Evolutionary conservation across 2,113 vertebrate genomes (phyloP), one percentile per base, ranked within the genome.

Genomic region (Pseudopodoces humilis): DNA sequence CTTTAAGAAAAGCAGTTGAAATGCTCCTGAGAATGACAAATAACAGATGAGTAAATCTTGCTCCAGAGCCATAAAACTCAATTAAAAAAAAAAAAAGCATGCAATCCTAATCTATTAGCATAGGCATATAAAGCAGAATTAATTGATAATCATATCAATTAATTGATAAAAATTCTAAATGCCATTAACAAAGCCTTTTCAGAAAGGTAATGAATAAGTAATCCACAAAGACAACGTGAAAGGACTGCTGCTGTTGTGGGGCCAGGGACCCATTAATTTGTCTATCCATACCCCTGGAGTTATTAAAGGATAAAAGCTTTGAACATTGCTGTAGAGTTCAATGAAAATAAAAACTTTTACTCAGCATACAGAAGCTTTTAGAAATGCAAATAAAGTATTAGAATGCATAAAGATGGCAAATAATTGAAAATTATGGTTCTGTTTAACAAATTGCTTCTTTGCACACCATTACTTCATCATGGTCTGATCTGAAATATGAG

Each of bases 21-120:
- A 93, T 60, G 64, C 35, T 94, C 96, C 94, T 94, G 90, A 93
- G 96, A 93, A 96, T 75, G 88, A 94, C 83, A 96, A 96, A 88
- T 77, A 92, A 94, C 39, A 90, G 86, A 67, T 87, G 53, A 92
- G 58, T 93, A 84, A 93, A 83, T 64, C 72, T 91, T 88, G 83
- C 56, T 84, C 30, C 83, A 92, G 69, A 92, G 37, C 44, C 83
- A 68, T 18, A 67, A 9, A 95, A 77, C 37, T 20, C 44, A 49
- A 30, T 37, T 35, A 47, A 59, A 63, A 53, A 33, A 30, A 53
- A 49, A 18, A 23, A 41, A 16, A n/a, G 1, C 79, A 53, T 86
- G 92, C 68, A 84, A 41, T 83, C 65, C 63, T 88, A 30, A 83
- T 84, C 47, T 71, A 17, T 33, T 75, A 28, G 53, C 76, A 43